A percentile compares a stretch with the other conserved stretches of the same genome.
These are phyloP conservation scores for Tetraodon nigroviridis DNA, from an alignment of 2,113 vertebrate species.

Conservation along the genomic window DNA sequence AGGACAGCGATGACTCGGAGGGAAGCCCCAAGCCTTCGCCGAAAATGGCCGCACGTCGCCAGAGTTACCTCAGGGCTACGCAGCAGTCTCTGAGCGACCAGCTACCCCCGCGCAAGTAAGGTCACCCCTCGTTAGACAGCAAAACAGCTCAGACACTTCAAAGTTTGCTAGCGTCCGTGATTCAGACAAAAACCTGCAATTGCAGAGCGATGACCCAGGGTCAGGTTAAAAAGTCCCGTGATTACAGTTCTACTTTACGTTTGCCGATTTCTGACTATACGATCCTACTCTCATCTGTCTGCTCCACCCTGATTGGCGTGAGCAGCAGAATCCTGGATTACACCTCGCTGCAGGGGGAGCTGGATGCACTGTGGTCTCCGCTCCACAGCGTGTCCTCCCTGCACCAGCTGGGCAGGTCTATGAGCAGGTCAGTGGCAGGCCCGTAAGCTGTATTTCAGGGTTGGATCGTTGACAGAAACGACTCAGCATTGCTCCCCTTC, in stretches of 20 bases:
- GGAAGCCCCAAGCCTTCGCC: constrained; percentile 95
- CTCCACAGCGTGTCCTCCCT: constrained; percentile 76
- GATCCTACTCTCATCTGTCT: constrained; percentile 40
- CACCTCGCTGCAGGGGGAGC: constrained; percentile 74
- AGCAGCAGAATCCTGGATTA: constrained; percentile 76
- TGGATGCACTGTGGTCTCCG: constrained; percentile 79
- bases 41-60: constrained; percentile 89
- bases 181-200: no score
- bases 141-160: not conserved
- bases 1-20: constrained; percentile 95
- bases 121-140: no score
- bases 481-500: constrained; percentile 37
- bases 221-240: no score
- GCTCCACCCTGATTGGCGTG: constrained; percentile 43
- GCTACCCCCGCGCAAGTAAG: constrained; percentile 92
- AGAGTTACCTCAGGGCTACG: constrained; percentile 99
- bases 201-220: no score
- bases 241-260: constrained; percentile 31
- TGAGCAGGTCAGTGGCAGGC: constrained; percentile 77
- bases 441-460: constrained; percentile 37
- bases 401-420: constrained; percentile 79
- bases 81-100: constrained; percentile 98
- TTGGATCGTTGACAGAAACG: constrained; percentile 21
- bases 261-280: constrained; percentile 38
- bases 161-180: constrained; percentile 12